Base-by-base conservation (phyloP, 1,140 invertebrate species). In the Polypedilum pembai region DNA sequence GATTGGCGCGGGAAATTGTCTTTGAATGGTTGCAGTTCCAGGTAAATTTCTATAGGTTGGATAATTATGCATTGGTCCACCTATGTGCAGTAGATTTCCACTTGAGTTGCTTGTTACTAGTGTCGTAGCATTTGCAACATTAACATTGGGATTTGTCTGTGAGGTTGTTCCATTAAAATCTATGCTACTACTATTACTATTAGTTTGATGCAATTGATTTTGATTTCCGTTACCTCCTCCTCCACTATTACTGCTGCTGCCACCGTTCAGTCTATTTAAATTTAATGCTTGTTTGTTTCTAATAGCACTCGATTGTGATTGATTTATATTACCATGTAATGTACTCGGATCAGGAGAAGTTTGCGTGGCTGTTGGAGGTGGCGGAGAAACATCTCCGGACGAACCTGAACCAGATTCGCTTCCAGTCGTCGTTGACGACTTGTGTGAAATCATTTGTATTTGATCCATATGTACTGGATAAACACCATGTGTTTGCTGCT, bases 401-500 rank as follows among this genome's bases (percentile, higher is more conserved):
- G 65, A 18, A 7, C n/a, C 17, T 2, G 81, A 82, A 17, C 80
- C 81, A 75, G 80, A 79, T 15, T 81, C 81, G 74, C 80, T 81
- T 69, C 83, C 84, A 1, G 79, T 76, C 74, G 82, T 18, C 81
- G 79, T 77, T 76, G 80, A 76, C 74, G 82, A 69, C 81, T 75
- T 81, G 82, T 63, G 82, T 83, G 5, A 81, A 78, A 41, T 80
- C 80, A 8, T 81, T 81, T 66, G 79, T 76, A 73, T 56, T 56
- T 80, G 77, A 76, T 81, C 83, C 79, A 84, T 82, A 76, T 56
- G 45, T 15, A 56, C 12, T 56, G 45, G 10, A 56, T 80, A 80
- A 77, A 84, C 81, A 73, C 80, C 80, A 15, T 8, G 5, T 77
- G 79, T 74, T 83, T 80, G 56, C 76, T 79, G 77, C 80, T 82